Conservation (phyloP, 1,140 invertebrate species). For the Tetramorium parvispinum region DNA sequence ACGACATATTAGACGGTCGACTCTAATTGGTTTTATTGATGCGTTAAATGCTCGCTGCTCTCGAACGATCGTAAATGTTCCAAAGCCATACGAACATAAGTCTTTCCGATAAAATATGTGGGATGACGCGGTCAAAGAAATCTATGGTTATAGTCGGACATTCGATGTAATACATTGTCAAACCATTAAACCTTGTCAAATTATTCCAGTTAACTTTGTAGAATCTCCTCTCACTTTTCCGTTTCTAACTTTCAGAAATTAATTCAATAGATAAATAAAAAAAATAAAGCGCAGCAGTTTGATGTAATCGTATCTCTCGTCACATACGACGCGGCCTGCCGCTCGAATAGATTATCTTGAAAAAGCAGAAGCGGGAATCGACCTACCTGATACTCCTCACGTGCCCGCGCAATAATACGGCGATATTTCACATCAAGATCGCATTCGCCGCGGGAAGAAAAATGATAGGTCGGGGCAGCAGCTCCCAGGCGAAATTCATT, state of each 20-base stretch:
- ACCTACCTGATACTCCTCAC: constrained; percentile 57
- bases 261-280: not conserved
- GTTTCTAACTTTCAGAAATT: not conserved
- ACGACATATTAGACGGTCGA: constrained; percentile 66
- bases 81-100: constrained; percentile 10
- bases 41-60: constrained; percentile 79
- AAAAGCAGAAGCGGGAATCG: constrained; percentile 51
- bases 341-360: constrained; percentile 51
- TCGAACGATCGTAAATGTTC: constrained; percentile 65
- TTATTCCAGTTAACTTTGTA: not conserved
- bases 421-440: constrained; percentile 85
- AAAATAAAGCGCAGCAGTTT: constrained; percentile 4
- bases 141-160: not conserved
- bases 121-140: not conserved
- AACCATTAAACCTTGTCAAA: not conserved
- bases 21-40: constrained; percentile 82
- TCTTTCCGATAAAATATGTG: constrained; percentile 50
- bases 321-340: constrained; percentile 23
- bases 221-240: not conserved
- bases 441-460: constrained; percentile 84
- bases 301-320: constrained; percentile 56
- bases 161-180: not conserved
- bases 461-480: constrained; percentile 81
- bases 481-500: constrained; percentile 84
- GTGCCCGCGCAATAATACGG: constrained; percentile 83